Evolutionary conservation across 2,888 invertebrate species (phyloP).

Genomic region (Amiota communis): DNA sequence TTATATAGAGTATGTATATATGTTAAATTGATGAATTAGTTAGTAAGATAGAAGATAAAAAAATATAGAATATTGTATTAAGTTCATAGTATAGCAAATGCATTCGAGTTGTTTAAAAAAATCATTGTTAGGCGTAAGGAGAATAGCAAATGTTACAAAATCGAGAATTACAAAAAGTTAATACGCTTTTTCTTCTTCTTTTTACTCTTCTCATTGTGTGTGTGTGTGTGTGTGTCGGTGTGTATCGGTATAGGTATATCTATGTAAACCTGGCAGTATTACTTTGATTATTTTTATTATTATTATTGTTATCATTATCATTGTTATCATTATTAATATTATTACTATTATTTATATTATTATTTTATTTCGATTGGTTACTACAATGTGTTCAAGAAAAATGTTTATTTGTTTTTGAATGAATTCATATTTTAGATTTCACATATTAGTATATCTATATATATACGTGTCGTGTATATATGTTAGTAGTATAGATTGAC

Average conservation of each 20-base stretch:
- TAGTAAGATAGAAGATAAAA: too few species aligned
- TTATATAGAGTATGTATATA: too few species aligned
- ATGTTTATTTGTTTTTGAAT: constrained; percentile 51
- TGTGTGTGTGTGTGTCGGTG: constrained; percentile 7
- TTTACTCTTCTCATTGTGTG: constrained; percentile 23
- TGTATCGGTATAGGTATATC: too few species aligned
- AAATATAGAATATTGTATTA: not conserved
- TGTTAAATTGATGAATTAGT: too few species aligned
- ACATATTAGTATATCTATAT: not conserved
- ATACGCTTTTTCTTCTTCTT: constrained; percentile 27
- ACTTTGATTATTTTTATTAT: too few species aligned
- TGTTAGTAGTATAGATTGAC: too few species aligned
- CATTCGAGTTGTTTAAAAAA: constrained; percentile 32
- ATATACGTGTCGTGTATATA: not conserved
- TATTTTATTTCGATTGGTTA: constrained; percentile 34
- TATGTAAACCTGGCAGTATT: not conserved
- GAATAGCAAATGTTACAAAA: constrained; percentile 66
- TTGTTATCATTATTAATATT: too few species aligned
- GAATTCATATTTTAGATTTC: not conserved
- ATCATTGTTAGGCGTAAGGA: constrained; percentile 55
- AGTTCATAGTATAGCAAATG: constrained; percentile 21
- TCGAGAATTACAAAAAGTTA: constrained; percentile 43
- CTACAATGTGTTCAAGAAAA: constrained; percentile 52
- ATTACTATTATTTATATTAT: too few species aligned
- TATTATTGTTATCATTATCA: too few species aligned